These are phyloP conservation scores for Tenodera sinensis DNA, from an alignment of 2,888 invertebrate genomes.

Conservation along the genomic window DNA sequence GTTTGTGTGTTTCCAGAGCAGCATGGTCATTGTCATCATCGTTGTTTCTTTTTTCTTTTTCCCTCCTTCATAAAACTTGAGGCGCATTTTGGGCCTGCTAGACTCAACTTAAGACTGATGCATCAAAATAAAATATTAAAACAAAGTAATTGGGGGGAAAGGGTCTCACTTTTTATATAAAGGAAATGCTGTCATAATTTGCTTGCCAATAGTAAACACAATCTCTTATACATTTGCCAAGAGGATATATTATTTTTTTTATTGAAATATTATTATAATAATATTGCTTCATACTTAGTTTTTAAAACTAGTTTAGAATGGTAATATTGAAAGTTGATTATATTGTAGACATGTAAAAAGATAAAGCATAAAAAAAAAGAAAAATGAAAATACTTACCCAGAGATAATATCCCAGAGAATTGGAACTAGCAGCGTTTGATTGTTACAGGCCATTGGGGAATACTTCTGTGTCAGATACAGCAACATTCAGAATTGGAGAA, in stretches of 20 bases:
- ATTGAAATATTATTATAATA: not conserved
- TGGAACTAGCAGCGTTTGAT: not conserved
- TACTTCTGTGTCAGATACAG: not conserved
- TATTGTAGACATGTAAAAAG: not conserved
- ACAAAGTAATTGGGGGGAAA: slow-evolving; percentile 7
- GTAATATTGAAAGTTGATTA: not conserved
- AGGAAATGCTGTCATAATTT: not conserved
- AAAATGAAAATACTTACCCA: not conserved
- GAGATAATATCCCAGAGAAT: not conserved
- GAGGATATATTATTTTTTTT: not conserved
- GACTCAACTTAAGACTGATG: slow-evolving; percentile 30
- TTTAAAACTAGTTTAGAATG: slow-evolving; percentile 13
- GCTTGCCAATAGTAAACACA: not conserved
- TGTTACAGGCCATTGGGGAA: not conserved
- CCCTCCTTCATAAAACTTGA: slow-evolving; percentile 4
- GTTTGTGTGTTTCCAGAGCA: not conserved
- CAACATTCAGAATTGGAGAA: not conserved
- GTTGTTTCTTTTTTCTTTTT: not conserved
- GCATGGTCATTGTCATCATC: not conserved
- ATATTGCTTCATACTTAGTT: slow-evolving; percentile 7
- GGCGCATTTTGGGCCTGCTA: slow-evolving; percentile 27
- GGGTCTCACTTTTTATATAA: slow-evolving; percentile 21
- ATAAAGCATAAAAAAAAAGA: not conserved
- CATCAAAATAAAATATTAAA: slow-evolving; percentile 21
- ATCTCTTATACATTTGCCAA: not conserved